Evolutionary conservation across 2,888 invertebrate genomes (phyloP), one percentile per base, ranked within the genome.

Genomic region (Pseudoips prasinana): DNA sequence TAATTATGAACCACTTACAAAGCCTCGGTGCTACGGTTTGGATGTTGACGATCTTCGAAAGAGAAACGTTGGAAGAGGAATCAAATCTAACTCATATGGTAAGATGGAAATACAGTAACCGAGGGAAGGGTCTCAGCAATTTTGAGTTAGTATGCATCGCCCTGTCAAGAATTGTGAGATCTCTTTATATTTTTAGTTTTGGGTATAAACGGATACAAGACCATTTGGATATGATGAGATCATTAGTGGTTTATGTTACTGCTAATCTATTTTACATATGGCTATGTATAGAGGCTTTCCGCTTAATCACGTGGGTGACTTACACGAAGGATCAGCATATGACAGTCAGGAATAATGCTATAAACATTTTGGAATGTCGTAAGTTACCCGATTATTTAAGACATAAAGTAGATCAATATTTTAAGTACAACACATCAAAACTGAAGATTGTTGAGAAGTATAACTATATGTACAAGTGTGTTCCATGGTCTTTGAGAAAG

Each of bases 221-320:
- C n/a, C n/a, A 47, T 8, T 10, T 63, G 1, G 71, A 73, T 17
- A 43, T 39, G 22, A 10, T 68, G 8, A 30, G 38, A 3, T 41
- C 55, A 2, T 29, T 74, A 8, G 0, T 58, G 1, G 42, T 49
- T 3, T 67, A 48, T 17, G 1, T 58, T 4, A 36, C 65, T 1
- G 53, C 58, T 1, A 60, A 47, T 23, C 2, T 35, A 1, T 71
- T 75, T 31, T 57, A 54, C n/a, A 17, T 47, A n/a, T 70, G 66
- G 68, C 41, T 33, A 14, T 18, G 67, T 0, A 1, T 59, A 0
- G 69, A 67, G 28, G 56, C 58, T 17, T 65, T 51, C 23, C 35
- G 47, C n/a, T 37, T 56, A 1, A 8, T 68, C 0, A 46, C 39
- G 8, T 40, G 30, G 7, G 11, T 4, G 7, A 4, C 39, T 6